Evolutionary conservation across 2,888 invertebrate species (phyloP).

Genomic region (Drosophila quinaria): DNA sequence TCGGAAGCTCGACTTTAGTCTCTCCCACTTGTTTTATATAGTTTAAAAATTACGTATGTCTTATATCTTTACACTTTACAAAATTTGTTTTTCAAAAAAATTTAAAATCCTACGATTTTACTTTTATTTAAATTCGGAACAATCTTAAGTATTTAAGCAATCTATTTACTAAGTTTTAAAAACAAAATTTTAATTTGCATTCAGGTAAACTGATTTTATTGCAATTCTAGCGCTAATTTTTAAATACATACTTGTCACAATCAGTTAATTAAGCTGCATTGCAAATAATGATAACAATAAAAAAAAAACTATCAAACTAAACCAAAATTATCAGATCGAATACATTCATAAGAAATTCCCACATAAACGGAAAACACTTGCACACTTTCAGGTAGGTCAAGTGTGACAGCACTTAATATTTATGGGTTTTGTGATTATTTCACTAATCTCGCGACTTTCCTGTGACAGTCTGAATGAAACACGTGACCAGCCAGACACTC

Average conservation of each 20-base stretch:
- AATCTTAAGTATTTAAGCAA: not conserved
- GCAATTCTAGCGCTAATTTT: not conserved
- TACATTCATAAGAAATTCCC: conserved; percentile 3
- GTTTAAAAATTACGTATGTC: too few species aligned
- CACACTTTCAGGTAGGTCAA: conserved; percentile 36
- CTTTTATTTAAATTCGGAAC: too few species aligned
- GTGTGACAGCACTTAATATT: conserved; percentile 22
- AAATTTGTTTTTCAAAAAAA: too few species aligned
- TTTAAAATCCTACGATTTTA: too few species aligned
- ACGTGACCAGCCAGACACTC: conserved; percentile 19
- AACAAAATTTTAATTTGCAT: too few species aligned
- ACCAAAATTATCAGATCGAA: not conserved
- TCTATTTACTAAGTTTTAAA: too few species aligned
- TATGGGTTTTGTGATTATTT: conserved; percentile 18
- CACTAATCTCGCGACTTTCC: conserved; percentile 3
- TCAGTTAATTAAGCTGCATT: not conserved
- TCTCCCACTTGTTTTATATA: too few species aligned
- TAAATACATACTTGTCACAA: not conserved
- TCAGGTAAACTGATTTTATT: not conserved
- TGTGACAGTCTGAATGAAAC: conserved; percentile 13
- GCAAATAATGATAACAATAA: not conserved
- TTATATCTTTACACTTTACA: too few species aligned
- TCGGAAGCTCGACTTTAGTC: too few species aligned
- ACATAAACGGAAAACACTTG: conserved; percentile 1
- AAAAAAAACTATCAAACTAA: not conserved